Conservation (phyloP, 2,888 invertebrate genomes). For the Acronicta leporina region DNA sequence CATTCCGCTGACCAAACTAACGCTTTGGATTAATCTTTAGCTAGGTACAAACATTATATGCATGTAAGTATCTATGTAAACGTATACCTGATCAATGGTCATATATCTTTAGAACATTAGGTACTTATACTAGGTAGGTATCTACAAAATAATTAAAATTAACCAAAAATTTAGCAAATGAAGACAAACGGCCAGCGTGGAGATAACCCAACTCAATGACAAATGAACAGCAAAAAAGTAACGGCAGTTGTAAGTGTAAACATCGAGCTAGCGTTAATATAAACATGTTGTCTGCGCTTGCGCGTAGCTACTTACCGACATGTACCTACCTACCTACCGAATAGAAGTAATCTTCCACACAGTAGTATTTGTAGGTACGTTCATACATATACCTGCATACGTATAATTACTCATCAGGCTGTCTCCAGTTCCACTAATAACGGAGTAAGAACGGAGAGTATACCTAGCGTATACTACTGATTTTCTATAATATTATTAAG, state of each 20-base stretch:
- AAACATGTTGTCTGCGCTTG: slow-evolving; percentile 4
- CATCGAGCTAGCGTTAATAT: slow-evolving; percentile 11
- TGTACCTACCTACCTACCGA: background rate
- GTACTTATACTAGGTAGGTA: background rate
- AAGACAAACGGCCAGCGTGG: slow-evolving; percentile 1
- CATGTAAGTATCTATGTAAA: too few species aligned
- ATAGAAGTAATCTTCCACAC: too few species aligned
- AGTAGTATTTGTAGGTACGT: too few species aligned
- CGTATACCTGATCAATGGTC: too few species aligned
- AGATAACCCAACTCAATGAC: slow-evolving; percentile 32
- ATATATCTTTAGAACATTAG: too few species aligned
- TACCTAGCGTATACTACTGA: too few species aligned
- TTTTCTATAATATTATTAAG: too few species aligned
- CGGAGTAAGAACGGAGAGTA: too few species aligned
- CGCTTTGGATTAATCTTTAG: background rate
- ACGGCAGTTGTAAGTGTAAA: slow-evolving; percentile 9
- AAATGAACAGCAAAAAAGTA: slow-evolving; percentile 18
- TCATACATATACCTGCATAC: too few species aligned
- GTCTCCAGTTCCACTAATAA: too few species aligned
- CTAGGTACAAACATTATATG: too few species aligned
- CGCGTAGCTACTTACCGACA: slow-evolving; percentile 1
- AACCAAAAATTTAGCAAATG: slow-evolving; percentile 17
- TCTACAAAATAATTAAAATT: background rate
- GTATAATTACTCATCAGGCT: too few species aligned
- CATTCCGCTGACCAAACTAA: background rate